These are phyloP conservation scores for Stegophylla sp. DNA, from an alignment of 2,888 invertebrate species.

Conservation along the genomic window DNA sequence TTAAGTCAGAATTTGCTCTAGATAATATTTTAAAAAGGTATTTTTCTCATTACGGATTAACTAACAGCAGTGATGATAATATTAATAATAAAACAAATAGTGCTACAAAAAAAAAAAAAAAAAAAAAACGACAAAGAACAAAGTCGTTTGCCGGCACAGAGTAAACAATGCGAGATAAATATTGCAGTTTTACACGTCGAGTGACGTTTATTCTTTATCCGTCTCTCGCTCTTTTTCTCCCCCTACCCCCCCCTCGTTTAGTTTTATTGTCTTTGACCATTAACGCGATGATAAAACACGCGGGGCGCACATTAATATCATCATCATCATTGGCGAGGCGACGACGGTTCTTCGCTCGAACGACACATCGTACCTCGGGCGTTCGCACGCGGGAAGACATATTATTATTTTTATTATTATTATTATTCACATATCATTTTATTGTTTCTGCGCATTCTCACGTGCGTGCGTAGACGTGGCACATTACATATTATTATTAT, in stretches of 20 bases:
- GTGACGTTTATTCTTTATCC: background rate
- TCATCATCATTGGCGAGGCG: too few species aligned
- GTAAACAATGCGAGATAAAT: background rate
- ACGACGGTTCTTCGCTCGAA: too few species aligned
- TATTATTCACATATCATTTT: background rate
- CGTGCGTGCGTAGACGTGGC: too few species aligned
- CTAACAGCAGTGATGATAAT: background rate
- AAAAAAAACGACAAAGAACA: background rate
- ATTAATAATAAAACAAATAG: background rate
- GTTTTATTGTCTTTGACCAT: constrained; percentile 13
- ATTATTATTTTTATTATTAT: too few species aligned
- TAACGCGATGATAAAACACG: constrained; percentile 12
- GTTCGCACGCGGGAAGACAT: too few species aligned
- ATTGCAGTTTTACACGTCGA: background rate
- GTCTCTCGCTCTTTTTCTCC: background rate
- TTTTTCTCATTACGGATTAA: too few species aligned
- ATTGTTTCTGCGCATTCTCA: background rate
- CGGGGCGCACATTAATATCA: background rate
- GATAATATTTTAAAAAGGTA: constrained; percentile 9
- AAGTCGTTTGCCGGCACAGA: background rate
- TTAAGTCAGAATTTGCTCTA: too few species aligned
- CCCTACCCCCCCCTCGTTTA: background rate
- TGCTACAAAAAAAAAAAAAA: background rate
- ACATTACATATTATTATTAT: too few species aligned
- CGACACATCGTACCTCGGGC: too few species aligned